Percentiles rank a stretch among this genome's conserved stretches.
These are phyloP conservation scores for Hystrix brachyura DNA, from an alignment of 2,113 vertebrate species.

Conservation along the genomic window DNA sequence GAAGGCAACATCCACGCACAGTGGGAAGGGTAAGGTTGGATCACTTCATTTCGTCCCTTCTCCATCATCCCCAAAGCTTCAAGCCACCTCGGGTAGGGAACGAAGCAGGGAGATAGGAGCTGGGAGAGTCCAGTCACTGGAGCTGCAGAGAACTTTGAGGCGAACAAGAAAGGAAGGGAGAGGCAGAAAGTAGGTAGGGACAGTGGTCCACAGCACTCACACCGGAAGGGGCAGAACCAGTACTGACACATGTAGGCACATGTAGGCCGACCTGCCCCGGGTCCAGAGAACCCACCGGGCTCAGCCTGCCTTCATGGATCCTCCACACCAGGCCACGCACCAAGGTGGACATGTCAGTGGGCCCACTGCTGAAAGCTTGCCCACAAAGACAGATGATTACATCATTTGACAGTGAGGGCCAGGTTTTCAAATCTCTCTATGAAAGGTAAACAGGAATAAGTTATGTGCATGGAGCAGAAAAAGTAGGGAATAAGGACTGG, in stretches of 20 bases:
- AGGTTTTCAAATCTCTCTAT: neutral
- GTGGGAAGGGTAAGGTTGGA: neutral
- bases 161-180: neutral
- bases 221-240: rapidly evolving
- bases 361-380: neutral
- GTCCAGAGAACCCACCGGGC: neutral
- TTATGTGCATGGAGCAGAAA: neutral
- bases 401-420: neutral
- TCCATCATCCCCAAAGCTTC: neutral
- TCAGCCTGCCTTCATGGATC: neutral
- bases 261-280: too few species aligned
- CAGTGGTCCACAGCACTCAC: neutral
- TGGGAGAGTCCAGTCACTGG: neutral
- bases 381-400: neutral
- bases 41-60: neutral
- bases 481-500: neutral
- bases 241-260: neutral
- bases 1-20: neutral
- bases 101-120: neutral
- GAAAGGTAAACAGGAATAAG: neutral
- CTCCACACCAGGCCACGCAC: neutral
- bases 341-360: too few species aligned
- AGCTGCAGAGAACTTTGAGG: neutral
- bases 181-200: neutral
- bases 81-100: neutral